Percentiles rank a stretch among this genome's conserved stretches.
phyloP scores from a whole-genome alignment of 1,140 invertebrate genomes.

The Bombus polaris region DNA sequence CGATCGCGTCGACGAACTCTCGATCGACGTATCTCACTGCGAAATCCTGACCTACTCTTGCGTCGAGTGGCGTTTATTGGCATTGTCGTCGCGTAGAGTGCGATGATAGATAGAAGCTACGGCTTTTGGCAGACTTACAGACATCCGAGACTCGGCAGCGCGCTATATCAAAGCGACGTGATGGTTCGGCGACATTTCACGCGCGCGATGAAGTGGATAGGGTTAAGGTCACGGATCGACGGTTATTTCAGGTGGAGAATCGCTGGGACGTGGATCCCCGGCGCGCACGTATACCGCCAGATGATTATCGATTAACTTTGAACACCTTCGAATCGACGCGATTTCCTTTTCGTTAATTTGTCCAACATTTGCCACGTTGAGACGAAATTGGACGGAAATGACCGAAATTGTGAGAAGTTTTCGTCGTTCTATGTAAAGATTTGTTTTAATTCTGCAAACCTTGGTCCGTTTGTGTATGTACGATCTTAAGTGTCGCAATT shows the following conservation, averaged over 20 bases:
- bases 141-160: background rate
- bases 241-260: slow-evolving; percentile 22
- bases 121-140: slow-evolving; percentile 37
- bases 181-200: slow-evolving; percentile 11
- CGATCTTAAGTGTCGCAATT: no score
- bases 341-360: no score
- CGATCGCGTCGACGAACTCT: background rate
- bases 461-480: no score
- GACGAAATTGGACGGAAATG: no score
- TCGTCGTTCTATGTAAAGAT: no score
- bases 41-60: slow-evolving; percentile 28
- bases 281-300: background rate
- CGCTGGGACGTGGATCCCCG: background rate
- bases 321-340: no score
- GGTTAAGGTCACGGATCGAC: slow-evolving; percentile 37
- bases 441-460: no score
- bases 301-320: background rate
- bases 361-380: no score
- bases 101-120: slow-evolving; percentile 12
- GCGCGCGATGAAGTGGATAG: background rate
- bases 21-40: background rate
- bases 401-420: no score
- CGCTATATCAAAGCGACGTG: background rate
- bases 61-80: slow-evolving; percentile 33
- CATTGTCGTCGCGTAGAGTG: slow-evolving; percentile 26